phyloP scores from a whole-genome alignment of 2,888 invertebrate species.

The Drosophila niveifrons region DNA sequence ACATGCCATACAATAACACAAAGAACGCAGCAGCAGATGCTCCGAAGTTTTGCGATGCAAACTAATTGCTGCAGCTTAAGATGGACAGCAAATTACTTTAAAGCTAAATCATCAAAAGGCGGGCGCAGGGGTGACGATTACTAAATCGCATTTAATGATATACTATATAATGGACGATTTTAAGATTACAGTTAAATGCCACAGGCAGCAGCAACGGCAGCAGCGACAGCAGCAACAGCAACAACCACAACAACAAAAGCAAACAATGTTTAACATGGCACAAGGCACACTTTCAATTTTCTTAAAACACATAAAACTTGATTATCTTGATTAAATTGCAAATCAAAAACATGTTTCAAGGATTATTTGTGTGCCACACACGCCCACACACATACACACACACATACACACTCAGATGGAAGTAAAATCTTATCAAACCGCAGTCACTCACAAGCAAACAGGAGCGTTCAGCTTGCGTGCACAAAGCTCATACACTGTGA shows the following conservation, averaged over 20 bases:
- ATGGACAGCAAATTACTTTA: not conserved
- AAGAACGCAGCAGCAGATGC: constrained; percentile 15
- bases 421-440: constrained; percentile 68
- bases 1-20: constrained; percentile 27
- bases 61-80: constrained; percentile 59
- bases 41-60: constrained; percentile 17
- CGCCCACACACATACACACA: constrained; percentile 28
- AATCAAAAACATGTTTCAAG: constrained; percentile 82
- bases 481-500: constrained; percentile 36
- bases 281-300: constrained; percentile 80
- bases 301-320: constrained; percentile 81
- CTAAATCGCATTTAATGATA: constrained; percentile 73
- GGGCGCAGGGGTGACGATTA: constrained; percentile 51
- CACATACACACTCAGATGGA: constrained; percentile 15
- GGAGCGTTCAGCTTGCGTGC: constrained; percentile 27
- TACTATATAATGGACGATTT: constrained; percentile 70
- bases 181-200: constrained; percentile 64
- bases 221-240: constrained; percentile 14
- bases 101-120: not conserved
- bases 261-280: constrained; percentile 73
- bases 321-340: constrained; percentile 82
- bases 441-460: constrained; percentile 25
- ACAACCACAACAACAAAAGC: constrained; percentile 31
- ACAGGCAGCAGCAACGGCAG: constrained; percentile 20
- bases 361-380: constrained; percentile 68